phyloP scores from a whole-genome alignment of 2,797 vertebrate species.

The Anniella stebbinsi region DNA sequence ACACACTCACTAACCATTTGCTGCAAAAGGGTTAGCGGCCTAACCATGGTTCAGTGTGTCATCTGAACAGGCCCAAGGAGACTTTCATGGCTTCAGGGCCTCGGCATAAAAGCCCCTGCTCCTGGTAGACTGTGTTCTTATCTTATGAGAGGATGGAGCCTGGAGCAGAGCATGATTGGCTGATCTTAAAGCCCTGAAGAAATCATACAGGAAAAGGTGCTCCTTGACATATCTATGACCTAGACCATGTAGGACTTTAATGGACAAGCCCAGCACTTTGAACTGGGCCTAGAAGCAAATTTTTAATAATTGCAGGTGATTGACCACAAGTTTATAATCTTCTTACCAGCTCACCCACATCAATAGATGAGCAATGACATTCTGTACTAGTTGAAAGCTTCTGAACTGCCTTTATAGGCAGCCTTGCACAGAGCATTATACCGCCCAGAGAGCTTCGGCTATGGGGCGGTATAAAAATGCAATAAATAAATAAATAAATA shows the following conservation, averaged over 20 bases:
- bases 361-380: neutral
- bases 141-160: neutral
- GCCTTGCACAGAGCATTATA: neutral
- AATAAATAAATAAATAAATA: too few relatives aligned
- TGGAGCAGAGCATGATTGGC: neutral
- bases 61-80: too few relatives aligned
- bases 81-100: neutral
- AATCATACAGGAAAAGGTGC: neutral
- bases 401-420: neutral
- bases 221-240: neutral
- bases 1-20: too few relatives aligned
- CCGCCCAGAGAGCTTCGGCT: too few relatives aligned
- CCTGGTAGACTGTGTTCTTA: neutral
- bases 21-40: too few relatives aligned
- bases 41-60: too few relatives aligned
- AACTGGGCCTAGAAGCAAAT: neutral
- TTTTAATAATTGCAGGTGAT: neutral
- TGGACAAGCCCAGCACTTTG: neutral
- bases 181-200: neutral
- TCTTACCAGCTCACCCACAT: neutral
- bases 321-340: neutral
- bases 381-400: neutral
- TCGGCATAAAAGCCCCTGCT: neutral
- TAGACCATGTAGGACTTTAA: neutral
- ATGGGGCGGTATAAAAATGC: too few relatives aligned